phyloP scores from a whole-genome alignment of 2,113 vertebrate genomes.

The Rostratula benghalensis region DNA sequence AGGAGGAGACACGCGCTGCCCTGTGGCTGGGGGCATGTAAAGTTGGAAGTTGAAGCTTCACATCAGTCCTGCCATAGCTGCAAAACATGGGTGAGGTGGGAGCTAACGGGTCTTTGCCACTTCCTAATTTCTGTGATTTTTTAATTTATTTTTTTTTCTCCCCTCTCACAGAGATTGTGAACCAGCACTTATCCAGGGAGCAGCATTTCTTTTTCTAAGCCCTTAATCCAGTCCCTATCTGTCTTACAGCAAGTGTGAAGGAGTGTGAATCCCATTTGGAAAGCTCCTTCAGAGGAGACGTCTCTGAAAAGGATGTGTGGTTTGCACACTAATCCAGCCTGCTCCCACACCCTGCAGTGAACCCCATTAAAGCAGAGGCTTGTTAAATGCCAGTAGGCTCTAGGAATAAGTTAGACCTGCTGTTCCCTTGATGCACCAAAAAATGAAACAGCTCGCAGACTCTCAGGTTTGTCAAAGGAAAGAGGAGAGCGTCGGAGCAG shows the following conservation, averaged over 20 bases:
- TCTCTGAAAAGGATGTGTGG: constrained; percentile 1
- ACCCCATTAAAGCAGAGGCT: constrained; percentile 38
- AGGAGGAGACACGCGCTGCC: background rate
- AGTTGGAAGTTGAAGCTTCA: background rate
- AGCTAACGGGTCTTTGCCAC: background rate
- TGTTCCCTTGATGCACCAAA: constrained; percentile 43
- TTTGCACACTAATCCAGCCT: constrained; percentile 42
- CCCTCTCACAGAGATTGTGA: background rate
- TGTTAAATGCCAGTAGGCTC: constrained; percentile 42
- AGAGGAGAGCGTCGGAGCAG: background rate
- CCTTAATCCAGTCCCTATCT: constrained; percentile 34
- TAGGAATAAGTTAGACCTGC: constrained; percentile 31
- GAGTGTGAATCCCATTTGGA: constrained; percentile 59
- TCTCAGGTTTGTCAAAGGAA: background rate
- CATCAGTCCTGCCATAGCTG: background rate
- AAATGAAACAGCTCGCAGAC: background rate
- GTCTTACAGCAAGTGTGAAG: constrained; percentile 32
- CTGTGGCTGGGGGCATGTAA: background rate
- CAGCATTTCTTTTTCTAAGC: constrained; percentile 9
- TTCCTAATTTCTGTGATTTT: background rate
- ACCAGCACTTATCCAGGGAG: background rate
- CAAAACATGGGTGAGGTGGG: background rate
- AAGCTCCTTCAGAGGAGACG: background rate
- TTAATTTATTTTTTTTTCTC: background rate
- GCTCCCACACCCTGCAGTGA: constrained; percentile 14